Conservation (phyloP, 2,113 vertebrate species). For the Oriolus oriolus region DNA sequence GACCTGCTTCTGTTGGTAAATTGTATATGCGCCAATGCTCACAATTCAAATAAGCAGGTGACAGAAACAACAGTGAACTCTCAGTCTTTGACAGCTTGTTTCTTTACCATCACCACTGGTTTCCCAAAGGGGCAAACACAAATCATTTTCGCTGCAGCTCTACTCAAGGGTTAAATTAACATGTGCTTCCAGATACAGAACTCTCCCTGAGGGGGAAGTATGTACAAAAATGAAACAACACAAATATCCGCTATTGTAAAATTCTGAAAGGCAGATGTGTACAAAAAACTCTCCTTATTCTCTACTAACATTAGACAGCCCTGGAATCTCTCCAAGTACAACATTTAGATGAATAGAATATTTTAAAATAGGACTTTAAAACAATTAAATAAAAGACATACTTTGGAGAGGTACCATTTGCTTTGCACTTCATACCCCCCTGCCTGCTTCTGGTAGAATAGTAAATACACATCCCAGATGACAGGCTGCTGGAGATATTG, state of each 20-base stretch:
- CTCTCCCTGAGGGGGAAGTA: slow-evolving; percentile 29
- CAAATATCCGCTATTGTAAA: slow-evolving; percentile 20
- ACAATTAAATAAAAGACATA: not conserved
- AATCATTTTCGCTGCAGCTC: not conserved
- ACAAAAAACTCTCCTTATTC: not conserved
- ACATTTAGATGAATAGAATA: not conserved
- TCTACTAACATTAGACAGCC: not conserved
- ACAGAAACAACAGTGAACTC: not conserved
- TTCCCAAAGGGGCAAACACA: not conserved
- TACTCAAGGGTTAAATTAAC: slow-evolving; percentile 34
- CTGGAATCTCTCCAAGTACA: slow-evolving; percentile 28
- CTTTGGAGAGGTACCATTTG: not conserved
- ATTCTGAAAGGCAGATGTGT: not conserved
- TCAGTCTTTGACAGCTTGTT: not conserved
- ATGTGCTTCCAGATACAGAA: slow-evolving; percentile 22
- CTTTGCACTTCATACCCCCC: not conserved
- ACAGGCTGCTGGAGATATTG: not conserved
- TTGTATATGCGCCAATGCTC: not conserved
- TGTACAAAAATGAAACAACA: slow-evolving; percentile 33
- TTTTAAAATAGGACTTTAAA: not conserved
- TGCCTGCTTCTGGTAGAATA: not conserved
- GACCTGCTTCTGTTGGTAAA: not conserved
- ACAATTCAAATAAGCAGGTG: not conserved
- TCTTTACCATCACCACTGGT: not conserved
- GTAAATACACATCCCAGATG: not conserved